Evolutionary conservation across 2,888 invertebrate genomes (phyloP).

Genomic region (Eupithecia subumbrata): DNA sequence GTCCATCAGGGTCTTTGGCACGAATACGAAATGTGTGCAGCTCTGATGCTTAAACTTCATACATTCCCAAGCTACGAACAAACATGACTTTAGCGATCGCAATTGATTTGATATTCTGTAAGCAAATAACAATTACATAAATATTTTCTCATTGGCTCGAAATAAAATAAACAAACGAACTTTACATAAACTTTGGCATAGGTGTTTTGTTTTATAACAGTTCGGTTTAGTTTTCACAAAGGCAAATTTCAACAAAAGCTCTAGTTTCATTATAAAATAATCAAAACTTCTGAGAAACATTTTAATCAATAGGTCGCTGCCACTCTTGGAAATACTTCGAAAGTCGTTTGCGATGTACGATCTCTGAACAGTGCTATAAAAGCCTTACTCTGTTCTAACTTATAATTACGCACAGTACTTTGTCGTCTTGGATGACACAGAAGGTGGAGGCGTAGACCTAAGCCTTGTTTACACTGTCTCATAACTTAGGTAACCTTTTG

Average conservation of each 20-base stretch:
- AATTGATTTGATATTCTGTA: background rate
- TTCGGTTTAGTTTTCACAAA: background rate
- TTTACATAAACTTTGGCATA: background rate
- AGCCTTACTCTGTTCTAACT: conserved; percentile 8
- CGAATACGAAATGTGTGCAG: too few species aligned
- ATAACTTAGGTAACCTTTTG: too few species aligned
- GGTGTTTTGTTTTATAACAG: background rate
- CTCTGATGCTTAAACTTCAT: too few species aligned
- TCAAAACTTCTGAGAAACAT: conserved; percentile 10
- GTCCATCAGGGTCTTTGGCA: background rate
- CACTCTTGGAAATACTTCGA: conserved; percentile 30
- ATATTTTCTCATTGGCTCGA: background rate
- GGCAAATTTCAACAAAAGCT: conserved; percentile 10
- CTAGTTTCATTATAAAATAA: conserved; percentile 17
- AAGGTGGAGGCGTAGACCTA: background rate
- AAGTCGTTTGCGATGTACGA: conserved; percentile 27
- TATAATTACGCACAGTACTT: conserved; percentile 6
- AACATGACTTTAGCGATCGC: background rate
- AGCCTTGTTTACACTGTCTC: background rate
- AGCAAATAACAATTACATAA: background rate
- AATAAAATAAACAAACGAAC: background rate
- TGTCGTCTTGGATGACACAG: background rate
- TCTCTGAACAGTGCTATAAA: conserved; percentile 5
- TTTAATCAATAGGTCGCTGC: conserved; percentile 28
- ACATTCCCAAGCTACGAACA: too few species aligned